A percentile compares a stretch with the other conserved stretches of the same genome.
phyloP scores from a whole-genome alignment of 2,113 vertebrate species.

The Ahaetulla prasina region DNA sequence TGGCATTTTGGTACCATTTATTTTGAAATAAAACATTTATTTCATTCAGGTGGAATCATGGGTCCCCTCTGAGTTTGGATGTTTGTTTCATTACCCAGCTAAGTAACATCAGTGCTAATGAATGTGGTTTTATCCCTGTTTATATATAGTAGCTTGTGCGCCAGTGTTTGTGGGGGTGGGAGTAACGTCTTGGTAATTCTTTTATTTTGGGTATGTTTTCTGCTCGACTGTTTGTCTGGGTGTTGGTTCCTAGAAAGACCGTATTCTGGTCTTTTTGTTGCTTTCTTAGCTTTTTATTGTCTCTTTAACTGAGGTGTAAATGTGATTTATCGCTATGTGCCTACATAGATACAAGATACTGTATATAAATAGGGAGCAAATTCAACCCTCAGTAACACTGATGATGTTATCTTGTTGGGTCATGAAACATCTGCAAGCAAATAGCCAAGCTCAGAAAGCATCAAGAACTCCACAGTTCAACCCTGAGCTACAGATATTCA shows the following conservation, averaged over 20 bases:
- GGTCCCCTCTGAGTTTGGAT: neutral
- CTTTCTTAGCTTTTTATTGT: neutral
- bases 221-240: neutral
- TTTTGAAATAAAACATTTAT: neutral
- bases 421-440: neutral
- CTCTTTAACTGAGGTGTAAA: neutral
- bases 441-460: neutral
- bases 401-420: neutral
- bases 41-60: neutral
- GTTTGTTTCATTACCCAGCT: neutral
- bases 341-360: neutral
- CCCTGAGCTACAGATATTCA: neutral
- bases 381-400: neutral
- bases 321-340: neutral
- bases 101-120: neutral
- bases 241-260: neutral
- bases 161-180: neutral
- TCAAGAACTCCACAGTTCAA: neutral
- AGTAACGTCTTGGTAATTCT: neutral
- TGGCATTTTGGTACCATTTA: neutral
- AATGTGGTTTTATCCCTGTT: neutral
- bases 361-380: neutral
- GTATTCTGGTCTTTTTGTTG: neutral
- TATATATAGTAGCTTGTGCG: neutral
- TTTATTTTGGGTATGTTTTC: neutral